Conservation (phyloP, 2,113 vertebrate species). For the Daubentonia madagascariensis region DNA sequence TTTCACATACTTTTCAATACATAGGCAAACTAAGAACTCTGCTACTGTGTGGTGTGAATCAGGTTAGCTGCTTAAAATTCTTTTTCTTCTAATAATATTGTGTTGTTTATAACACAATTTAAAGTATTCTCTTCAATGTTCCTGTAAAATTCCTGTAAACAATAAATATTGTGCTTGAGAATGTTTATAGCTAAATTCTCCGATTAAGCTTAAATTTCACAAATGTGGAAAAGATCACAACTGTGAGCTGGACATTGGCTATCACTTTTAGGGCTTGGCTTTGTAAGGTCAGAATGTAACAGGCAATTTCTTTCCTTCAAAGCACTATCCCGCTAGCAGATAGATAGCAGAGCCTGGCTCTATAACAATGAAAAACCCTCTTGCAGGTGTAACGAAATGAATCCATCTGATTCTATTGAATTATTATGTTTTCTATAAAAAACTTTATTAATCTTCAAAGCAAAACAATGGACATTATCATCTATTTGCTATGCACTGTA, state of each 20-base stretch:
- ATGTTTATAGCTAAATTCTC: not conserved
- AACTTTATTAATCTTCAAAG: not conserved
- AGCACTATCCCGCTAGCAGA: not conserved
- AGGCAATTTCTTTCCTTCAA: not conserved
- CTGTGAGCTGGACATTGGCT: not conserved
- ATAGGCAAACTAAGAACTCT: not conserved
- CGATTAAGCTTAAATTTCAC: conserved; percentile 17
- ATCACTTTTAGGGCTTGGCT: not conserved
- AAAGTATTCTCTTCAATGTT: conserved; percentile 40
- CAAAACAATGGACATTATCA: not conserved
- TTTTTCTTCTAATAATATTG: conserved; percentile 19
- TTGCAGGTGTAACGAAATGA: not conserved
- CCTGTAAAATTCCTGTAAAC: conserved; percentile 22
- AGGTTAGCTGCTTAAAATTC: conserved; percentile 11
- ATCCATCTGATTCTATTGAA: not conserved
- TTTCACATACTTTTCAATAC: not conserved
- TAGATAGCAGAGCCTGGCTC: not conserved
- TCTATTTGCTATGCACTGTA: not conserved
- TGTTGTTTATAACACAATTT: conserved; percentile 31
- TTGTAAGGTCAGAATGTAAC: not conserved
- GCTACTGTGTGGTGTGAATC: not conserved
- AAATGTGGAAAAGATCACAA: not conserved
- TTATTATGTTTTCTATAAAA: not conserved
- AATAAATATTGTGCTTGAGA: conserved; percentile 46
- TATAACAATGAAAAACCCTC: not conserved